phyloP scores from a whole-genome alignment of 2,888 invertebrate genomes.

The Oasisia sp. region DNA sequence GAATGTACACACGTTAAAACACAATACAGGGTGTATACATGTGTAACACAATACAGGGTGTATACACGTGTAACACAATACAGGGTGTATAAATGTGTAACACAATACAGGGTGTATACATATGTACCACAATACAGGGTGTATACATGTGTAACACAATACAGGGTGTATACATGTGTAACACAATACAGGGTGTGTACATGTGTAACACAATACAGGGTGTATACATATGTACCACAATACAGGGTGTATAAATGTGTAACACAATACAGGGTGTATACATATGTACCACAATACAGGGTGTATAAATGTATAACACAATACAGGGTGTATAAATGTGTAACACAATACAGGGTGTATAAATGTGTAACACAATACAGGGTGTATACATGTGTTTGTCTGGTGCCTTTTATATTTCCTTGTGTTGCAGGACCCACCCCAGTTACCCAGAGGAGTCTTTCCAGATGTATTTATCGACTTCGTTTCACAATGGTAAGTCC shows the following conservation, averaged over 20 bases:
- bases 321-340: too few relatives aligned
- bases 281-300: not conserved
- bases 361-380: not conserved
- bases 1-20: not conserved
- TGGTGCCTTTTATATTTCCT: not conserved
- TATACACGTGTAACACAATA: too few relatives aligned
- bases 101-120: too few relatives aligned
- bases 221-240: not conserved
- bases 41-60: not conserved
- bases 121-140: not conserved
- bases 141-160: not conserved
- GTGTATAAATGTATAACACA: not conserved
- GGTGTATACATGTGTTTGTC: not conserved
- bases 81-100: not conserved
- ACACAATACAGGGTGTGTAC: too few relatives aligned
- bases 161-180: too few relatives aligned
- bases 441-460: conserved; percentile 19
- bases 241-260: too few relatives aligned
- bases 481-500: conserved; percentile 22
- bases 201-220: not conserved
- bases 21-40: not conserved
- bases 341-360: too few relatives aligned
- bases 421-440: conserved; percentile 23
- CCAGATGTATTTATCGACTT: conserved; percentile 25
- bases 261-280: too few relatives aligned